Conservation (phyloP, 2,888 invertebrate genomes). For the Saturnia pavonia region DNA sequence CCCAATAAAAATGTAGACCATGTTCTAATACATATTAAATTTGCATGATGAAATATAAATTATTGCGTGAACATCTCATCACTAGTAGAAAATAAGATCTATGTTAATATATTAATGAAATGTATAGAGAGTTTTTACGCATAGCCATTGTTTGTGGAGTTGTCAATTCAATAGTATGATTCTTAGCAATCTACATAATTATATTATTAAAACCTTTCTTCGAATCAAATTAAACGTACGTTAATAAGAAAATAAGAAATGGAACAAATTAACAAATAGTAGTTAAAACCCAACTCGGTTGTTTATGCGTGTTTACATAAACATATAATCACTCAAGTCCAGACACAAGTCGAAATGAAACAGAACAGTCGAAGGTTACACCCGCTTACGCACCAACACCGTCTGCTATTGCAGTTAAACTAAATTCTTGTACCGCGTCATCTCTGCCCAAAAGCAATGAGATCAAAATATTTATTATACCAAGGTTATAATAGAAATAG, state of each 20-base stretch:
- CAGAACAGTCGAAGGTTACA: constrained; percentile 20
- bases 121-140: not conserved
- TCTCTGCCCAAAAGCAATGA: constrained; percentile 10
- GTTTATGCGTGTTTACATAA: constrained; percentile 16
- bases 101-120: not conserved
- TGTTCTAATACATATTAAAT: not conserved
- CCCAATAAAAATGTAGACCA: not conserved
- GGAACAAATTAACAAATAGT: not conserved
- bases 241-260: not conserved
- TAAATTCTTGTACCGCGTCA: constrained; percentile 12
- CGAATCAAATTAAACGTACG: not conserved
- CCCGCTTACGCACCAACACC: constrained; percentile 5
- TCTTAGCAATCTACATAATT: not conserved
- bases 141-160: not conserved
- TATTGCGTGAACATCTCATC: not conserved
- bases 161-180: not conserved
- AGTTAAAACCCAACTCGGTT: not conserved
- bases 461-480: constrained; percentile 13
- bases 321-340: constrained; percentile 24
- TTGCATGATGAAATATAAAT: not conserved
- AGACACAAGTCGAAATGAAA: constrained; percentile 24
- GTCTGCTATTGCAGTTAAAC: constrained; percentile 13
- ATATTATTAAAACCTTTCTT: not conserved
- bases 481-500: constrained; percentile 12
- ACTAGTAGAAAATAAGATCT: no score